A percentile compares a stretch with the other conserved stretches of the same genome.
phyloP scores from a whole-genome alignment of 2,113 vertebrate species.

The Fukomys damarensis region DNA sequence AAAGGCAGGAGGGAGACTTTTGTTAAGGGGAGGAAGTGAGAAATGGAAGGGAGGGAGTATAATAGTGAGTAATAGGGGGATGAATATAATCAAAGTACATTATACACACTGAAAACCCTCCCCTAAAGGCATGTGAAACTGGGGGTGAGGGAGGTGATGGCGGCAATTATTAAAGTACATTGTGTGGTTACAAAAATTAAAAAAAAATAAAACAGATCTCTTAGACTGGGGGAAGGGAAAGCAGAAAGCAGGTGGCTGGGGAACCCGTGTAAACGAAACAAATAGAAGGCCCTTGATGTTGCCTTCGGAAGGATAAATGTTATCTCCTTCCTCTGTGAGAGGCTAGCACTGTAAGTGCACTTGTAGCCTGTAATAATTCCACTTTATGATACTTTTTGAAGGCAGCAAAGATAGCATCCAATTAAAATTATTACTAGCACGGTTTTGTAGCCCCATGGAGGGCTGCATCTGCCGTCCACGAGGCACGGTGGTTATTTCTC shows the following conservation, averaged over 20 bases:
- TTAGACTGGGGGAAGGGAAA: neutral
- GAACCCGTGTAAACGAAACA: conserved; percentile 67
- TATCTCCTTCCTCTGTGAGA: conserved; percentile 70
- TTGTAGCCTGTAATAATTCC: conserved; percentile 72
- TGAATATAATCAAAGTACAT: neutral
- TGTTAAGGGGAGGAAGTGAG: neutral
- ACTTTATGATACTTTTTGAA: conserved; percentile 74
- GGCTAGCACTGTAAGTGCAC: conserved; percentile 64
- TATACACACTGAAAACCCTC: neutral
- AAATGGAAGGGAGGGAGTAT: neutral
- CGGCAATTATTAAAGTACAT: neutral
- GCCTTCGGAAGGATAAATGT: conserved; percentile 71
- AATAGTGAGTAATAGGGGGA: neutral
- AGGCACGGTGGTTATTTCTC: conserved; percentile 78
- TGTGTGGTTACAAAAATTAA: neutral
- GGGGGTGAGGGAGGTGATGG: neutral
- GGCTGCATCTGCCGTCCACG: conserved; percentile 64
- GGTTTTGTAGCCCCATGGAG: conserved; percentile 80
- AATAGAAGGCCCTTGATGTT: conserved; percentile 61
- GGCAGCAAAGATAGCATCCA: conserved; percentile 75
- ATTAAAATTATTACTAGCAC: conserved; percentile 83
- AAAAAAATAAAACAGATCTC: conserved; percentile 52
- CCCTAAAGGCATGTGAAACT: neutral
- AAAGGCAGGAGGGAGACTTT: neutral
- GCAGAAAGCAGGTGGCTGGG: conserved; percentile 59